Conservation (phyloP, 2,888 invertebrate genomes). For the Mellilla xanthometata region DNA sequence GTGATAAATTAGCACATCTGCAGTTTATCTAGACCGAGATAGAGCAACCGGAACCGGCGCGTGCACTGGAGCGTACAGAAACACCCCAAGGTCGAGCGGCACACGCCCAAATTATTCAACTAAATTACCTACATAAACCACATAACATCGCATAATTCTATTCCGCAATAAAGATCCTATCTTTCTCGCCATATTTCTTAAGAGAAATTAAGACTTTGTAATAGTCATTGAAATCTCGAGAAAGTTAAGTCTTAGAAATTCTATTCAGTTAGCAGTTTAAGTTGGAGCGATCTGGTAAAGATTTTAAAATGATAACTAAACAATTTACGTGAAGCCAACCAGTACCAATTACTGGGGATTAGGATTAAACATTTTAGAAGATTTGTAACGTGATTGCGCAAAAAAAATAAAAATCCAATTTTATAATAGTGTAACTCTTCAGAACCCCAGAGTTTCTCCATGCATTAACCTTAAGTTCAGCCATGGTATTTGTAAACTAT, state of each 20-base stretch:
- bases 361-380: too few species aligned
- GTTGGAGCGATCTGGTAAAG: conserved; percentile 12
- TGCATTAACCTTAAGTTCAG: conserved; percentile 6
- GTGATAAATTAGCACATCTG: conserved; percentile 54
- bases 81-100: conserved; percentile 61
- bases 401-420: too few species aligned
- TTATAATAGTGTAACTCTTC: too few species aligned
- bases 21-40: conserved; percentile 61
- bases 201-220: conserved; percentile 2
- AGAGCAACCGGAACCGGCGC: conserved; percentile 61
- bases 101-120: conserved; percentile 52
- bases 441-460: too few species aligned
- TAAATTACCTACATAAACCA: conserved; percentile 40
- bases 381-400: too few species aligned
- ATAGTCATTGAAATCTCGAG: conserved; percentile 9
- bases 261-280: conserved; percentile 11
- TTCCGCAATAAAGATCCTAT: conserved; percentile 20
- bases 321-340: conserved; percentile 20
- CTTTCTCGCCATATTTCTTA: conserved; percentile 1
- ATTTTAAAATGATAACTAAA: conserved; percentile 31
- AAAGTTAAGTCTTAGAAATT: conserved; percentile 12
- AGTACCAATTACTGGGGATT: conserved; percentile 1
- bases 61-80: conserved; percentile 57
- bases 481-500: too few species aligned
- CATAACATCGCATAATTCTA: conserved; percentile 31